Conservation (phyloP, 2,113 vertebrate genomes). For the Charadrius vociferus region DNA sequence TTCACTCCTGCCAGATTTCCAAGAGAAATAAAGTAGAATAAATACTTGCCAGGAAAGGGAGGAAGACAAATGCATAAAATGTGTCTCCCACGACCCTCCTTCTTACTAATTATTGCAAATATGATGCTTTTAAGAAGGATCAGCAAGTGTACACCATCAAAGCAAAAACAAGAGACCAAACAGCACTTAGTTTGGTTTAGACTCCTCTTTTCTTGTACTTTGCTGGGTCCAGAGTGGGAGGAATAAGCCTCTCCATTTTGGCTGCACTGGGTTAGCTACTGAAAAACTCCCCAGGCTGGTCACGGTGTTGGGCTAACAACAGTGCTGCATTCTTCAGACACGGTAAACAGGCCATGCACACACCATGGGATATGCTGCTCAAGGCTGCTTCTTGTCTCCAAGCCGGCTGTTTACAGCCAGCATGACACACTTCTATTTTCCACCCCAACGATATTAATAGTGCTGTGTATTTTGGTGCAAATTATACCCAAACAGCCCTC, state of each 20-base stretch:
- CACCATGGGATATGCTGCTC: neutral
- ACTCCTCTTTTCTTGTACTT: neutral
- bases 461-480: constrained; percentile 3
- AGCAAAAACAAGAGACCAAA: neutral
- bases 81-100: neutral
- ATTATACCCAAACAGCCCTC: neutral
- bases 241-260: neutral
- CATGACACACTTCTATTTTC: constrained; percentile 20
- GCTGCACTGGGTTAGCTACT: neutral
- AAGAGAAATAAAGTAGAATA: neutral
- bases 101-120: neutral
- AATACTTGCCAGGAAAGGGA: constrained; percentile 17
- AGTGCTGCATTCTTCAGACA: neutral
- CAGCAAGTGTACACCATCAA: neutral
- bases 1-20: constrained; percentile 23
- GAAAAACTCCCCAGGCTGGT: neutral
- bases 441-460: neutral
- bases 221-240: neutral
- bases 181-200: neutral
- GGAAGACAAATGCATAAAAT: neutral
- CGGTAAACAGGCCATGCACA: neutral
- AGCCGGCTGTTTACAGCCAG: neutral
- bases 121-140: neutral
- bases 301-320: neutral
- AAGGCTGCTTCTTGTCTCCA: neutral